phyloP scores from a whole-genome alignment of 2,797 vertebrate species.

The Rachycentron canadum region DNA sequence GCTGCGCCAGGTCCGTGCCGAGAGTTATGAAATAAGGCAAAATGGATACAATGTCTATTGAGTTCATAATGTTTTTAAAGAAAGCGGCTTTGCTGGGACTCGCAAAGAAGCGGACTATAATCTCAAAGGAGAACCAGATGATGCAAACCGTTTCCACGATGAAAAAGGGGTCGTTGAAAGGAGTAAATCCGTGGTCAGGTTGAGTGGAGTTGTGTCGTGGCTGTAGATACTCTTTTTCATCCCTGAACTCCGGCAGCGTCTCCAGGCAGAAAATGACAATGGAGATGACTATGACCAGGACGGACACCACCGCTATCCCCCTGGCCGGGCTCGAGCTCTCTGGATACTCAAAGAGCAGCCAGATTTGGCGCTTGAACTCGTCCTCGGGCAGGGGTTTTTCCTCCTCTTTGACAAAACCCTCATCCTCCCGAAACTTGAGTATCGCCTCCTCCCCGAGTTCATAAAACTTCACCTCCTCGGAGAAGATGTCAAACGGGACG shows the following conservation, averaged over 20 bases:
- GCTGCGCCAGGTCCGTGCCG: constrained; percentile 96
- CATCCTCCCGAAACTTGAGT: constrained; percentile 97
- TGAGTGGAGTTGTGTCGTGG: constrained; percentile 81
- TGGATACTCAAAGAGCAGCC: constrained; percentile 98
- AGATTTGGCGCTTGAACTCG: constrained; percentile 97
- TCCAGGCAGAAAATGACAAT: constrained; percentile 99
- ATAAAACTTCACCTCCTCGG: constrained; percentile 98
- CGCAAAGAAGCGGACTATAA: constrained; percentile 96
- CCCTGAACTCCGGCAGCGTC: constrained; percentile 98
- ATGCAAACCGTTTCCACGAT: constrained; percentile 99
- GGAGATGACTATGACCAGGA: constrained; percentile 98
- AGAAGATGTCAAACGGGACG: constrained; percentile 98
- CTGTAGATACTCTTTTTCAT: constrained; percentile 91
- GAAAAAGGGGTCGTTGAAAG: constrained; percentile 99
- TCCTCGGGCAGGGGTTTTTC: constrained; percentile 94
- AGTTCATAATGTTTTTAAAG: constrained; percentile 99
- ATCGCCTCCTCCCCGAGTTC: constrained; percentile 97
- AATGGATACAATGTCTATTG: constrained; percentile 99
- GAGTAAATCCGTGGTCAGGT: constrained; percentile 89
- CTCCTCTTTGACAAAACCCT: constrained; percentile 98
- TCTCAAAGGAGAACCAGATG: constrained; percentile 99
- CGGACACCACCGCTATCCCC: constrained; percentile 97
- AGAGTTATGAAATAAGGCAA: constrained; percentile 99
- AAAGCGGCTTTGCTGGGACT: constrained; percentile 95
- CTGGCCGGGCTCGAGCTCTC: constrained; percentile 97